Evolutionary conservation across 2,888 invertebrate genomes (phyloP), one percentile per base, ranked within the genome.

Genomic region (Parnassius apollo): DNA sequence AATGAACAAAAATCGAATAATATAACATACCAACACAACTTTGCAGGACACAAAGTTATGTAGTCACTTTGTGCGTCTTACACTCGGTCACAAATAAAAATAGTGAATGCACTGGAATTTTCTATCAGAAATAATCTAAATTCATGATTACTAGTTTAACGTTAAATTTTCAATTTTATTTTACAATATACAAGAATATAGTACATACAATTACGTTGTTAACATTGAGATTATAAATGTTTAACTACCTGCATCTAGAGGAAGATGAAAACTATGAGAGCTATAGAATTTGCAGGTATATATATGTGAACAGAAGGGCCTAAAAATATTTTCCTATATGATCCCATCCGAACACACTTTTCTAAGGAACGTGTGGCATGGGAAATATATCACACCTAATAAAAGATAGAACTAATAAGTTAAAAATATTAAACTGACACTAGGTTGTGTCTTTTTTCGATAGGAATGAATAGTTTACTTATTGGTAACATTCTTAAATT

Each of bases 101-200:
- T 58, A 54, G 54, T 35, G 50, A 77, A 73, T 68, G 68, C 63
- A 71, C 69, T 62, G 57, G 62, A 69, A 72, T 68, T 69, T 73
- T 70, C 67, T 66, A 68, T 35, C 25, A 45, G 42, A 3, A 49
- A 49, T 13, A 49, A 42, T 71, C 69, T 72, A 76, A 77, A 78
- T 75, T 75, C 64, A 61, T 52, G 25, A 66, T 59, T 55, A 22
- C 18, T 13, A 13, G 42, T n/a, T 46, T 57, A 60, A 49, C 13
- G 49, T 42, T 42, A 55, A 10, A 42, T 55, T 59, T 52, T 57
- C 8, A 46, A 77, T 74, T 82, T 81, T 77, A 79, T 76, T 85
- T 86, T 85, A 86, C 83, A 88, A 83, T 85, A 86, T 88, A 88
- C 86, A 88, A 88, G 87, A 86, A 87, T 88, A 87, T 83, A 83